Conservation (phyloP, 2,113 vertebrate genomes). For the Pedionomus torquatus region DNA sequence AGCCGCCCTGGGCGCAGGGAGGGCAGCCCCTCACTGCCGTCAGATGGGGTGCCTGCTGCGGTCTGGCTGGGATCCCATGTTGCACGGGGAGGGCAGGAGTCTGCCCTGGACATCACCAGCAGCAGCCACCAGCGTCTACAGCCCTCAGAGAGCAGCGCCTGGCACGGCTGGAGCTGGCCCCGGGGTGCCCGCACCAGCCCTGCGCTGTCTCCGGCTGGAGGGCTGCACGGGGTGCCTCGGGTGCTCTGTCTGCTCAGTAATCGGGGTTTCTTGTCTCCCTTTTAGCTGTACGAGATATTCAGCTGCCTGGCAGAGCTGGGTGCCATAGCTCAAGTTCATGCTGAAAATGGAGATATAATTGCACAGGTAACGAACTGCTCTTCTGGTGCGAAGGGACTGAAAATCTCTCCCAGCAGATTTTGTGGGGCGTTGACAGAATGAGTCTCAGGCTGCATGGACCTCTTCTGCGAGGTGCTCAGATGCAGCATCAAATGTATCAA, state of each 20-base stretch:
- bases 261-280: not conserved
- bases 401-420: not conserved
- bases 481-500: not conserved
- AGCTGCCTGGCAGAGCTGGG: slow-evolving; percentile 91
- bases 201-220: not conserved
- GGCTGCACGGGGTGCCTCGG: accelerated
- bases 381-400: not conserved
- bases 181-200: accelerated
- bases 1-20: accelerated
- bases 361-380: slow-evolving; percentile 84
- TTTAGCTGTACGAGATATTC: slow-evolving; percentile 94
- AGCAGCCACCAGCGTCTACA: accelerated
- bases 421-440: not conserved
- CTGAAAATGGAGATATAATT: slow-evolving; percentile 96
- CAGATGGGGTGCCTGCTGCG: accelerated
- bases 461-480: not conserved
- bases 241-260: not conserved
- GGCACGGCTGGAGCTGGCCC: accelerated
- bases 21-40: not conserved
- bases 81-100: not conserved
- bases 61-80: accelerated
- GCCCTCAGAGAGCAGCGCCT: not conserved
- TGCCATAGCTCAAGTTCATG: slow-evolving; percentile 93
- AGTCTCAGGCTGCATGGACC: not conserved
- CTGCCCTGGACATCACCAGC: not conserved